Evolutionary conservation across 2,888 invertebrate species (phyloP).

Genomic region (Patella depressa): DNA sequence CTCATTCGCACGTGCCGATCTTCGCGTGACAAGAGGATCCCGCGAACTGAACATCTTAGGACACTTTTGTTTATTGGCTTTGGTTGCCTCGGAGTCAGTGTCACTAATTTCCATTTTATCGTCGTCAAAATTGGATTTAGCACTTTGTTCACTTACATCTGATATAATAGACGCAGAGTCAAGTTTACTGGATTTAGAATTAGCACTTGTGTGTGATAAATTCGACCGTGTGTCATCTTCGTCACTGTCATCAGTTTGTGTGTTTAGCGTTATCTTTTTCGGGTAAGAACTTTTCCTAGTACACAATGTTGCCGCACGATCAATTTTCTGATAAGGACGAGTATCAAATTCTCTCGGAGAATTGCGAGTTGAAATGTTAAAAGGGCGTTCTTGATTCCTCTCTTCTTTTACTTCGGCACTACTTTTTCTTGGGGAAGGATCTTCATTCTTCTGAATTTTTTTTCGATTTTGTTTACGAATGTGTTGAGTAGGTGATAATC

Average conservation of each 20-base stretch:
- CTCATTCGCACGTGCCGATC: not conserved
- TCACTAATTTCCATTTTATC: not conserved
- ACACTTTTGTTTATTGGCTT: not conserved
- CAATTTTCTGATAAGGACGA: slow-evolving; percentile 34
- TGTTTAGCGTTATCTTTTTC: slow-evolving; percentile 16
- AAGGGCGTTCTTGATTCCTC: slow-evolving; percentile 12
- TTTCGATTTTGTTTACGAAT: not conserved
- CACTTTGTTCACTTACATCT: not conserved
- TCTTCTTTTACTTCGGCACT: not conserved
- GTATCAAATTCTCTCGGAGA: slow-evolving; percentile 47
- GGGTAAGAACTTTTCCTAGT: slow-evolving; percentile 36
- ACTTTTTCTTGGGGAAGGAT: not conserved
- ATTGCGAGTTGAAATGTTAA: slow-evolving; percentile 50
- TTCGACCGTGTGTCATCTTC: not conserved
- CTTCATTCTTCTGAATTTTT: not conserved
- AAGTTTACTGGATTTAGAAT: not conserved
- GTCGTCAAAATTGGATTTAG: not conserved
- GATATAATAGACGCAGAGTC: not conserved
- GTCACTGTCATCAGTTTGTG: not conserved
- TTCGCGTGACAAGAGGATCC: not conserved
- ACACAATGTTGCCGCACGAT: slow-evolving; percentile 27
- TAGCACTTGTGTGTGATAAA: not conserved
- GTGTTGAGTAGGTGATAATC: not conserved
- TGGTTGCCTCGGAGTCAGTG: not conserved
- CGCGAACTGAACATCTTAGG: no score